These are phyloP conservation scores for Drosophila melanocephala DNA, from an alignment of 2,888 invertebrate genomes.

Conservation along the genomic window DNA sequence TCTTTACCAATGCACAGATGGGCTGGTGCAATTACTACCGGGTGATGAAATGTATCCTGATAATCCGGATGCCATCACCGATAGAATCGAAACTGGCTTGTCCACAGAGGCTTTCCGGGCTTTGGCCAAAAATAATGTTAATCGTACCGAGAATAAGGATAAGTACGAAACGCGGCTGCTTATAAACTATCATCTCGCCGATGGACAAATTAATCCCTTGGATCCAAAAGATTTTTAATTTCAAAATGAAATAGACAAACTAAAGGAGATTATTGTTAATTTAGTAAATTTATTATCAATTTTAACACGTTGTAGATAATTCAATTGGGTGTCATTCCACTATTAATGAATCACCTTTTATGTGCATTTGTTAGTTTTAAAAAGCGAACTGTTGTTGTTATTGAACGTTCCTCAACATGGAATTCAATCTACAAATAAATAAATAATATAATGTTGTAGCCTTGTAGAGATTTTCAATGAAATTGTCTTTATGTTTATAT, in stretches of 20 bases:
- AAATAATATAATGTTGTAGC: not conserved
- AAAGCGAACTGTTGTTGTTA: constrained; percentile 1
- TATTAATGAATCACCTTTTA: constrained; percentile 14
- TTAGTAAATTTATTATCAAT: constrained; percentile 22
- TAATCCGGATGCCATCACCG: constrained; percentile 76
- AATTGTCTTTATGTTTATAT: not conserved
- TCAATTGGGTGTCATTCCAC: not conserved
- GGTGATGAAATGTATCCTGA: constrained; percentile 87
- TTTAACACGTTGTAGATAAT: not conserved
- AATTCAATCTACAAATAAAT: not conserved
- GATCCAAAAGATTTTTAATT: constrained; percentile 42
- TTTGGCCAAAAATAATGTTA: constrained; percentile 64
- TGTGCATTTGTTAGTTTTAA: constrained; percentile 32
- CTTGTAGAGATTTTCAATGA: not conserved
- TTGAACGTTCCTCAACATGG: not conserved
- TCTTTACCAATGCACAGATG: constrained; percentile 87
- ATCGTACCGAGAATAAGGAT: constrained; percentile 76
- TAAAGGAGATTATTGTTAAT: not conserved
- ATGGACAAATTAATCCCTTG: constrained; percentile 75
- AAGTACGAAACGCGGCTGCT: constrained; percentile 51
- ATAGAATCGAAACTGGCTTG: constrained; percentile 65
- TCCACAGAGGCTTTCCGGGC: constrained; percentile 83
- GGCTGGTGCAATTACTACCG: constrained; percentile 87
- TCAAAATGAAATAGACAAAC: not conserved
- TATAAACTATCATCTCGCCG: constrained; percentile 62